These are phyloP conservation scores for Coregonus sp. DNA, from an alignment of 2,797 vertebrate genomes.

Conservation along the genomic window DNA sequence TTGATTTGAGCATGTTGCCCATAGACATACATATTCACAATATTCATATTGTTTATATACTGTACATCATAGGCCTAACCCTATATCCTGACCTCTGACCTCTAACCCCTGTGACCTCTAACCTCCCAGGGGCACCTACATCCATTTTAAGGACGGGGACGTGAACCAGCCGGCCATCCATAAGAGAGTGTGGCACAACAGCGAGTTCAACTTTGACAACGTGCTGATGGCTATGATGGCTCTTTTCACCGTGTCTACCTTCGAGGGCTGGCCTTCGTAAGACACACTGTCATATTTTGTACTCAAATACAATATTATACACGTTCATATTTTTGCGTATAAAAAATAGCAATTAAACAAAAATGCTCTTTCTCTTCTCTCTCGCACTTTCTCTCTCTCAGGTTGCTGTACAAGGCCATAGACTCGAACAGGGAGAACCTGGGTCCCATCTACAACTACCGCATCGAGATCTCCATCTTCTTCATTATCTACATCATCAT, in stretches of 20 bases:
- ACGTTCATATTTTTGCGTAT: too few species aligned
- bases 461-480: conserved; percentile 98
- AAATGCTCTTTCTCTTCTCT: background rate
- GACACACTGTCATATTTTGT: conserved; percentile 49
- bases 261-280: conserved; percentile 99
- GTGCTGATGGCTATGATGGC: conserved; percentile 99
- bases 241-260: conserved; percentile 97
- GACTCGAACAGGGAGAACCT: conserved; percentile 96
- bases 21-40: background rate
- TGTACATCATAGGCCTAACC: background rate
- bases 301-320: too few species aligned
- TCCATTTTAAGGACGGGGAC: conserved; percentile 95
- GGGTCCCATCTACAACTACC: conserved; percentile 96
- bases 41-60: background rate
- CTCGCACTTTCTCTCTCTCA: conserved; percentile 50
- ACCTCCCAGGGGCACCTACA: conserved; percentile 88
- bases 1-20: background rate
- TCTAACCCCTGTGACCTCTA: background rate
- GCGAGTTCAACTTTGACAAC: conserved; percentile 98
- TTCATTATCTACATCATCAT: conserved; percentile 99
- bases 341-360: too few species aligned
- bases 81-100: background rate
- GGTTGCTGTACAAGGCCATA: conserved; percentile 96
- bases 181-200: conserved; percentile 92
- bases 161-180: conserved; percentile 91